Evolutionary conservation across 2,797 vertebrate species (phyloP), one percentile per base, ranked within the genome.

Genomic region (Leptoclinus maculatus): DNA sequence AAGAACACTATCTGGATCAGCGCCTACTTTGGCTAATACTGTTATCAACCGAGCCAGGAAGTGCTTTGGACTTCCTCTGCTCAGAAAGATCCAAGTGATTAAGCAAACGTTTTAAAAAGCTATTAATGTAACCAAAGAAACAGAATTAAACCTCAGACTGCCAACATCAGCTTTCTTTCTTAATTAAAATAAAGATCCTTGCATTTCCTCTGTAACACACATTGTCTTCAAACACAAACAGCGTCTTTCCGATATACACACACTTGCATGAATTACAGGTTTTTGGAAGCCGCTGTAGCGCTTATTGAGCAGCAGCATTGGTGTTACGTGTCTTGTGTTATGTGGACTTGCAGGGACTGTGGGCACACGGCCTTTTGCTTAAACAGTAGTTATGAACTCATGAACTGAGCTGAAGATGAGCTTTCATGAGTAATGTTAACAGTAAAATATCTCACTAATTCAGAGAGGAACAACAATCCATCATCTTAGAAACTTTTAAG

Each of bases 81-180:
- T 78, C 39, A 63, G 76, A 73, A 45, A 62, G 87, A 91, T 87
- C 88, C 81, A 88, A 91, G 78, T 87, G 88, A 91, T 92, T 88
- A 86, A 86, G 78, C 25, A 86, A 84, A 89, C 79, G 69, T 89
- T 89, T 87, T 6, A 64, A 90, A 91, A 90, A 84, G 76, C 79
- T 73, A 83, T 89, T 79, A 72, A 27, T 58, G 77, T 51, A 71
- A 80, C 58, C 51, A 54, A 51, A 78, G 66, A 86, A 75, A 84
- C 32, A 70, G 32, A 87, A 77, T 82, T 78, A 75, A 47, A 70
- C 34, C 43, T 32, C 45, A 66, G 66, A 69, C 53, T 66, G 59
- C 41, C 74, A 82, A 53, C 60, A 68, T 57, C 66, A 71, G 38
- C 38, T 64, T 7, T 63, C 2, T 64, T 7, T 57, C 65, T 21